phyloP scores from a whole-genome alignment of 2,888 invertebrate species.

The Sphaerophoria rueppellii region DNA sequence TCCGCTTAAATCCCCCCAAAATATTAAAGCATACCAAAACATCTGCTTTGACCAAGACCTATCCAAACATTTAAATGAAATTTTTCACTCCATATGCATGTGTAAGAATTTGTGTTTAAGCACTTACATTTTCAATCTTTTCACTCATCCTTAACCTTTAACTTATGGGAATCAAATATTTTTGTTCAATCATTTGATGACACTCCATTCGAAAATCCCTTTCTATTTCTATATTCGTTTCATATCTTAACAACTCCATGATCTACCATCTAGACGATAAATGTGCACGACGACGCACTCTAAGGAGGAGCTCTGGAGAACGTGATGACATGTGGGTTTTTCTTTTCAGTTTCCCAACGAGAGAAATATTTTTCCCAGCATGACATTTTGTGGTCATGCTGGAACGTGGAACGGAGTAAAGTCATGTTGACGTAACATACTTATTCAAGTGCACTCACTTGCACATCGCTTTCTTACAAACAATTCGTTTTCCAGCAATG shows the following conservation, averaged over 20 bases:
- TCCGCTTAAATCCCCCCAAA: too few relatives aligned
- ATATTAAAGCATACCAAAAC: background rate
- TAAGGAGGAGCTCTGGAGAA: background rate
- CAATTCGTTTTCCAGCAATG: slow-evolving; percentile 18
- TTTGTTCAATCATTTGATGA: slow-evolving; percentile 21
- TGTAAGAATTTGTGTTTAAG: background rate
- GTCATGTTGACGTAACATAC: background rate
- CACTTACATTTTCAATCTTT: slow-evolving; percentile 36
- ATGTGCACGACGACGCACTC: background rate
- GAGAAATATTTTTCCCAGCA: slow-evolving; percentile 29
- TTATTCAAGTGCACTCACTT: slow-evolving; percentile 25
- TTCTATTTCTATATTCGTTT: background rate
- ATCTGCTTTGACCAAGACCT: slow-evolving; percentile 29
- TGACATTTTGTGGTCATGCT: background rate
- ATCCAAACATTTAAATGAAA: background rate
- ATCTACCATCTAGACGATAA: background rate
- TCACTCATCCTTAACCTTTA: slow-evolving; percentile 29
- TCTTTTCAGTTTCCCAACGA: background rate
- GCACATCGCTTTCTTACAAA: slow-evolving; percentile 6
- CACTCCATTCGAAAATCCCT: background rate
- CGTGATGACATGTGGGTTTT: slow-evolving; percentile 1
- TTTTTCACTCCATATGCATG: background rate
- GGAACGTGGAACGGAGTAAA: background rate
- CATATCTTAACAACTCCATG: background rate
- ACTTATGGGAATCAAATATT: background rate